Base-by-base conservation (phyloP, 2,113 vertebrate genomes). In the Jaculus jaculus region DNA sequence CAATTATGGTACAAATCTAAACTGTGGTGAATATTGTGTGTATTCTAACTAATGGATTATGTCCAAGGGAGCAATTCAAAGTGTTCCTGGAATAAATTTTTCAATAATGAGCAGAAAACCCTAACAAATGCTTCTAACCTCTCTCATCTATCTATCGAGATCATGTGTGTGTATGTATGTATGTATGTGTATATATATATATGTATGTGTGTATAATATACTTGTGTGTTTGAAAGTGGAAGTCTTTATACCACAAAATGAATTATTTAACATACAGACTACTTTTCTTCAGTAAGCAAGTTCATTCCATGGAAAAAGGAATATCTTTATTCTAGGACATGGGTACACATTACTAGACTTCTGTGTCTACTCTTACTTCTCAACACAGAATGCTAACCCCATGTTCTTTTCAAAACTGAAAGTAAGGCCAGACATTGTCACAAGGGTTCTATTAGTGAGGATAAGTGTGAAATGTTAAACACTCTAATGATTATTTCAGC, bases 31-130 rank as follows among this genome's bases (percentile, higher is more conserved):
- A 21, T 75, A 37, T 66, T 16, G 34, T 20, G 17, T 3, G 71
- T 68, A 66, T 65, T 89, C 65, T 92, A 73, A 60, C 84, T 60
- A 77, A 21, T 23, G 32, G 58, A 51, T 66, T 83, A 5, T 21
- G 7, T 61, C 32, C 84, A 9, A 87, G 5, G 47, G 84, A 91
- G 51, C n/a, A 88, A 63, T 68, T 20, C 66, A 84, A 94, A 89
- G 6, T 71, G n/a, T 83, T 21, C 8, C 8, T 26, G 51, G 28
- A 71, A 78, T 6, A 80, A 28, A 28, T 39, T 91, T 79, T 87
- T 39, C 15, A 79, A 84, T 63, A 58, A 7, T 77, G 37, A 60
- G 10, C 15, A 82, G 20, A 58, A 68, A 77, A 68, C 2, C 24
- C 60, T 65, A 21, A 68, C 1, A 37, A 47, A 47, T 47, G 8